Conservation (phyloP, 2,888 invertebrate species). For the Dysmachus trigonus region DNA sequence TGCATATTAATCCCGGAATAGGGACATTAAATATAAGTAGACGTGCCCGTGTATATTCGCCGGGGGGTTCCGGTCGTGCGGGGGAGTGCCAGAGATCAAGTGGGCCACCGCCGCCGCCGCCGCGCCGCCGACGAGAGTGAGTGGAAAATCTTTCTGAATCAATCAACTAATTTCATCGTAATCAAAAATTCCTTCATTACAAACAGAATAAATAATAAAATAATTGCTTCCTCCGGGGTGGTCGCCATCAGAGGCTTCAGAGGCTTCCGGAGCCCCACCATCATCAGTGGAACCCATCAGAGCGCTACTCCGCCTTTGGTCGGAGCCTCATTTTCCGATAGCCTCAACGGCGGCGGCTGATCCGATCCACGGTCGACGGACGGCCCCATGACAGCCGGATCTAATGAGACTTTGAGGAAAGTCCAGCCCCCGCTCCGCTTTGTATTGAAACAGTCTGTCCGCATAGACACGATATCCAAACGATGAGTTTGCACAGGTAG, state of each 20-base stretch:
- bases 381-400: background rate
- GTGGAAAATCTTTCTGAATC: slow-evolving; percentile 51
- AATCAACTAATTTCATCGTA: slow-evolving; percentile 51
- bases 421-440: background rate
- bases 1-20: slow-evolving; percentile 49
- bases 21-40: slow-evolving; percentile 38
- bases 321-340: background rate
- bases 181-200: slow-evolving; percentile 52
- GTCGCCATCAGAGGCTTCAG: background rate
- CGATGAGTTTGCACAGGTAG: background rate
- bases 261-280: background rate
- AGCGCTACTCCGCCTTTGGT: background rate
- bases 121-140: too few relatives aligned
- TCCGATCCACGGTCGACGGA: background rate
- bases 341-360: background rate
- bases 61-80: background rate
- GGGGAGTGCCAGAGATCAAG: slow-evolving; percentile 46
- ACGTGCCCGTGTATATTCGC: slow-evolving; percentile 12
- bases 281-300: background rate
- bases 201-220: slow-evolving; percentile 52
- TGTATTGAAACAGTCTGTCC: background rate
- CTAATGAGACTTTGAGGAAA: background rate
- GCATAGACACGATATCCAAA: background rate
- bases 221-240: slow-evolving; percentile 48
- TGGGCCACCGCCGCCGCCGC: slow-evolving; percentile 31